A percentile compares a stretch with the other conserved stretches of the same genome.
These are phyloP conservation scores for Chloromyia formosa DNA, from an alignment of 2,888 invertebrate genomes.

Conservation along the genomic window DNA sequence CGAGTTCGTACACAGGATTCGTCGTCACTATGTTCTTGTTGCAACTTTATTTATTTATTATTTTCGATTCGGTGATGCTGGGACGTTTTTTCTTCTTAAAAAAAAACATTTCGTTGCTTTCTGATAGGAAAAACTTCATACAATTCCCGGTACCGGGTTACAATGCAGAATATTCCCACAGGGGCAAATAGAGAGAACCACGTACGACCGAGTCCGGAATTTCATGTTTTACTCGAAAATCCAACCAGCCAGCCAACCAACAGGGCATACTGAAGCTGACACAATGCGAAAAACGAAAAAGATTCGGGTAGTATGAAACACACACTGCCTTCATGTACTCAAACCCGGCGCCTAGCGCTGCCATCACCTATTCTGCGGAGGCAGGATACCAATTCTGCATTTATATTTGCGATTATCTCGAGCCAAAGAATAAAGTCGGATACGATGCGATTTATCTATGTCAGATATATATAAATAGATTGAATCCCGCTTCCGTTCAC, in stretches of 20 bases:
- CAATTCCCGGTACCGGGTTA: neutral
- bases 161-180: neutral
- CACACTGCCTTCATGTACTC: no score
- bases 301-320: no score
- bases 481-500: constrained; percentile 21
- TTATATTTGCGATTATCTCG: constrained; percentile 39
- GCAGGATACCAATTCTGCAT: constrained; percentile 39
- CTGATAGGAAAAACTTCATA: neutral
- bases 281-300: no score
- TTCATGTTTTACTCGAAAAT: neutral
- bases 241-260: neutral
- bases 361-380: neutral
- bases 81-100: neutral
- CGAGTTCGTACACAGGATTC: neutral
- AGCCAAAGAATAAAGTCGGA: constrained; percentile 37
- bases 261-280: neutral
- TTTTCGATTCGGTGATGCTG: neutral
- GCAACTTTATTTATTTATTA: constrained; percentile 10
- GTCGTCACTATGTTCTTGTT: neutral
- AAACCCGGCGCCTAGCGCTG: no score
- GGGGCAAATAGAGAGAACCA: neutral
- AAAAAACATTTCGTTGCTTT: neutral
- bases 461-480: constrained; percentile 30
- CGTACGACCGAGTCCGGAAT: neutral
- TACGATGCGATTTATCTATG: constrained; percentile 41